Evolutionary conservation across 2,888 invertebrate genomes (phyloP).

Genomic region (Microplitis deprimator): DNA sequence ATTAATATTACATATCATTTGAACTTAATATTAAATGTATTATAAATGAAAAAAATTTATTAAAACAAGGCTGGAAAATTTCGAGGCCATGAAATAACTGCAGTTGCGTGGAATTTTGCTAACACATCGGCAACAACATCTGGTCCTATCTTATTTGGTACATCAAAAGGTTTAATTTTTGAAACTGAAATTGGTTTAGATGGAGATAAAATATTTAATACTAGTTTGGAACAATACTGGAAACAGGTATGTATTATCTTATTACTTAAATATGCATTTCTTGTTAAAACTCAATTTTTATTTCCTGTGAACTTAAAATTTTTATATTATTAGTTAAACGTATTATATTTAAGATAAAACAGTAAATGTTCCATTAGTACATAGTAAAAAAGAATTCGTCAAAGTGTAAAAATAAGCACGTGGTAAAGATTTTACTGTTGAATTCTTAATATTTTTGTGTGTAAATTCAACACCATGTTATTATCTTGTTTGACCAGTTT

Average conservation of each 20-base stretch:
- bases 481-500: no score
- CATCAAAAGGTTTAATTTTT: conserved; percentile 90
- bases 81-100: conserved; percentile 87
- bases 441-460: no score
- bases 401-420: no score
- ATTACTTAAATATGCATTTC: not conserved
- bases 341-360: not conserved
- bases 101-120: conserved; percentile 90
- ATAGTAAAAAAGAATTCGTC: no score
- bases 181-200: conserved; percentile 90
- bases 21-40: no score
- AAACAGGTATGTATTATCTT: conserved; percentile 79
- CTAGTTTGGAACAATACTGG: conserved; percentile 83
- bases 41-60: not conserved
- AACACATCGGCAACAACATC: conserved; percentile 81
- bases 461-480: no score
- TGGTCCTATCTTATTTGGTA: conserved; percentile 90
- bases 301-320: not conserved
- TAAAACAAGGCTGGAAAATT: conserved; percentile 75
- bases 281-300: not conserved
- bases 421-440: no score
- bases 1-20: no score
- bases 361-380: no score
- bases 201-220: conserved; percentile 87
- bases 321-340: not conserved